Conservation (phyloP, 2,113 vertebrate species). For the Paradisaea rubra region DNA sequence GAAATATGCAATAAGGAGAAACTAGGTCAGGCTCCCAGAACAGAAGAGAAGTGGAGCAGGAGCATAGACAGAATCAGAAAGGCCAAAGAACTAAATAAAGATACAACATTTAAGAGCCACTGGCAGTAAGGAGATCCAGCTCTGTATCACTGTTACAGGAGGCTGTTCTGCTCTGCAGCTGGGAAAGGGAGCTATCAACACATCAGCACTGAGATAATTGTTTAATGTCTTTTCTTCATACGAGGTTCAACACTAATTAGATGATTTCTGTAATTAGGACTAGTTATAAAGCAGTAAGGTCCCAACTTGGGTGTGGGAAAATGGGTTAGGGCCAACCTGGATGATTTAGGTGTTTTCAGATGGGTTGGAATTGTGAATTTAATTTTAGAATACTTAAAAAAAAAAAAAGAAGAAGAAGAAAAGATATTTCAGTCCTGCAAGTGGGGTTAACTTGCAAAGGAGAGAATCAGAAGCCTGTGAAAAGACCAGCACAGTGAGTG, state of each 20-base stretch:
- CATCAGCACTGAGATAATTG: not conserved
- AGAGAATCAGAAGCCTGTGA: not conserved
- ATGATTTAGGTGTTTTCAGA: not conserved
- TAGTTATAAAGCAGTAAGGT: not conserved
- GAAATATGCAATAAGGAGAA: constrained; percentile 28
- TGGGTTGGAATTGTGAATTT: not conserved
- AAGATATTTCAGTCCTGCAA: not conserved
- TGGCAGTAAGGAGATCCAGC: not conserved
- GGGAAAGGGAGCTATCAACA: not conserved
- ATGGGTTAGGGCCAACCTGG: not conserved
- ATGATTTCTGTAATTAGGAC: constrained; percentile 44
- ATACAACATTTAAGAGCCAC: not conserved
- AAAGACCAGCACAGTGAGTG: not conserved
- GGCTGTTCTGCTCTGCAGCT: not conserved
- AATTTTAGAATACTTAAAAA: not conserved
- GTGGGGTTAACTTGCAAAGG: not conserved
- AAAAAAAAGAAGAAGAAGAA: not conserved
- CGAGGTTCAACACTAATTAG: constrained; percentile 5
- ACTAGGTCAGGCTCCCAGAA: constrained; percentile 50
- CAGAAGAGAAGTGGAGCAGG: constrained; percentile 17
- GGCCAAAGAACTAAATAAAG: constrained; percentile 57
- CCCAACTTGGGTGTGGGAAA: not conserved
- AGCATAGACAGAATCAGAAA: constrained; percentile 28
- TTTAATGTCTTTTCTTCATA: not conserved
- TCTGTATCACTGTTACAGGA: not conserved